Conservation (phyloP, 2,888 invertebrate genomes). For the Drosophila testacea region DNA sequence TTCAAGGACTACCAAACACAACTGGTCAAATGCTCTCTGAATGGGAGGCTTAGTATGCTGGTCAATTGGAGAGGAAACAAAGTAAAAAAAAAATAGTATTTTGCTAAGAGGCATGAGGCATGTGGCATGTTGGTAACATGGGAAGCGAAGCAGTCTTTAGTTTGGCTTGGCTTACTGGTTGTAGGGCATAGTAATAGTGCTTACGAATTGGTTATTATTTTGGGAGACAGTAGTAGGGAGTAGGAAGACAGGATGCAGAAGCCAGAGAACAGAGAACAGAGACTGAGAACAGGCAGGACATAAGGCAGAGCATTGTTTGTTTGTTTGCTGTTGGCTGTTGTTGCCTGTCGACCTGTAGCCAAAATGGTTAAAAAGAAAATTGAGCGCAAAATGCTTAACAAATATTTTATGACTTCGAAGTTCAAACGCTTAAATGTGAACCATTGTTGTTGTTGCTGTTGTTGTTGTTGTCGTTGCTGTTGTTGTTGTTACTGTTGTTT, state of each 20-base stretch:
- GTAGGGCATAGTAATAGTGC: constrained; percentile 64
- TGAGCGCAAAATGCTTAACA: constrained; percentile 80
- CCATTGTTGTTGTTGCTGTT: constrained; percentile 49
- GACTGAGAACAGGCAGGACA: not conserved
- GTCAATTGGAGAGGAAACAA: constrained; percentile 9
- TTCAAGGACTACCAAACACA: constrained; percentile 19
- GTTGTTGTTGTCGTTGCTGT: constrained; percentile 16
- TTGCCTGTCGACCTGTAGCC: constrained; percentile 70
- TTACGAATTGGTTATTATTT: constrained; percentile 78
- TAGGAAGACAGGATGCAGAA: not conserved
- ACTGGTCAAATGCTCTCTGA: constrained; percentile 39
- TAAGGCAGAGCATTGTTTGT: constrained; percentile 29
- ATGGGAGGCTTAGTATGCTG: constrained; percentile 10
- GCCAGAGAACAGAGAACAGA: not conserved
- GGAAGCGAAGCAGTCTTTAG: constrained; percentile 10
- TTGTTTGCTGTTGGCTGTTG: constrained; percentile 50
- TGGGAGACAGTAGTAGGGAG: constrained; percentile 10
- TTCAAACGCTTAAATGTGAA: constrained; percentile 77
- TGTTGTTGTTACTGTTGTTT: constrained; percentile 20
- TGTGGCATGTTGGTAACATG: not conserved
- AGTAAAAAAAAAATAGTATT: constrained; percentile 4
- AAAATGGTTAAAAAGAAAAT: constrained; percentile 72
- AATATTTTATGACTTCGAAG: constrained; percentile 77
- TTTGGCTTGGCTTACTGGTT: constrained; percentile 27
- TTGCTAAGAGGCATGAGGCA: constrained; percentile 7